phyloP scores from a whole-genome alignment of 2,888 invertebrate species.

The Osedax frankpressi region DNA sequence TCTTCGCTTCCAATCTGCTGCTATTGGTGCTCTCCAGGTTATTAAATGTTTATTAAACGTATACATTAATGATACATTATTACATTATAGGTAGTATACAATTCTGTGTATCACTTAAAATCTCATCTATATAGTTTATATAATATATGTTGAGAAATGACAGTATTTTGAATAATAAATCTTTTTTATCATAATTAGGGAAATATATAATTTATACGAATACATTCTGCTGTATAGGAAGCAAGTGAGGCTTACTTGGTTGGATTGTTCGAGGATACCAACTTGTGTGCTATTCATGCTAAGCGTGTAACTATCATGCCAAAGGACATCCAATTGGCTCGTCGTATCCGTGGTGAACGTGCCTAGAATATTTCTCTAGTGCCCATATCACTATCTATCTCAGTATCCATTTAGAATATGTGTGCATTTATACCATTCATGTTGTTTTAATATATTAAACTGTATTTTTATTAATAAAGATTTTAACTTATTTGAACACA shows the following conservation, averaged over 20 bases:
- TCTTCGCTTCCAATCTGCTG: slow-evolving; percentile 46
- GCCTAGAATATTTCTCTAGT: slow-evolving; percentile 31
- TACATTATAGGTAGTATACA: no score
- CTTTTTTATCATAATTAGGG: background rate
- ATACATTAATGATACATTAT: no score
- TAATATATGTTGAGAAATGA: background rate
- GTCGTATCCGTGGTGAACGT: slow-evolving; percentile 88
- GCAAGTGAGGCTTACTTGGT: slow-evolving; percentile 26
- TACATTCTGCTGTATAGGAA: slow-evolving; percentile 17
- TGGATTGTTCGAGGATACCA: slow-evolving; percentile 91
- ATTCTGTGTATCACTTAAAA: no score
- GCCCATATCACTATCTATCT: background rate
- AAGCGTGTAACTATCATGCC: slow-evolving; percentile 96
- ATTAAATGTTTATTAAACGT: background rate
- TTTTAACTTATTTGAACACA: background rate
- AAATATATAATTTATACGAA: background rate
- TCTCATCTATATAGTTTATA: background rate
- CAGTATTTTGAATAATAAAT: background rate
- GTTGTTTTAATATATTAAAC: background rate
- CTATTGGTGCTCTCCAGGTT: slow-evolving; percentile 46
- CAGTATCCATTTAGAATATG: background rate
- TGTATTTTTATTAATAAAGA: background rate
- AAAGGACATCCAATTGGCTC: slow-evolving; percentile 87
- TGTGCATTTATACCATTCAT: background rate
- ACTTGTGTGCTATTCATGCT: slow-evolving; percentile 91